phyloP scores from a whole-genome alignment of 1,140 invertebrate species.

The Zaprionus kolodkinae region DNA sequence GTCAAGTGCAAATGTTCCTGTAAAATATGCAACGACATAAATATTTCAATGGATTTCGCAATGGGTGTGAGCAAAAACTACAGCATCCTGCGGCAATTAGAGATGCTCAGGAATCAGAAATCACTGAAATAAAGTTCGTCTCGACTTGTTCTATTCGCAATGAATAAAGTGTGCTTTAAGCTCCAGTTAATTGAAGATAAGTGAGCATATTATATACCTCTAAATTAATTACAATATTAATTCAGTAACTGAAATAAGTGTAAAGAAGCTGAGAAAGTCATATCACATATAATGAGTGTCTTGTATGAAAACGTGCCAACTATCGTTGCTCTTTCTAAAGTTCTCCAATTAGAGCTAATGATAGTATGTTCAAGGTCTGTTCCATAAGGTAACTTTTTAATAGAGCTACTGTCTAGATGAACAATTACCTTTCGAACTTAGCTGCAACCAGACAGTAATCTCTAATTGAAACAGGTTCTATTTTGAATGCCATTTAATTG shows the following conservation, averaged over 20 bases:
- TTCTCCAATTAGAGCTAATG: neutral
- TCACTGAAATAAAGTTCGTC: slow-evolving; percentile 30
- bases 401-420: neutral
- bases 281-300: neutral
- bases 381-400: neutral
- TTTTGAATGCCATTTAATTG: neutral
- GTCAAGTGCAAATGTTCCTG: slow-evolving; percentile 77
- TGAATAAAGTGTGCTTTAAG: neutral
- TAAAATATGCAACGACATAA: slow-evolving; percentile 81
- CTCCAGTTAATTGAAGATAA: neutral
- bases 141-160: neutral
- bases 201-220: neutral
- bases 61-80: slow-evolving; percentile 53
- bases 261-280: no score
- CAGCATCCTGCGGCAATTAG: slow-evolving; percentile 25
- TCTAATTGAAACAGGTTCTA: slow-evolving; percentile 7
- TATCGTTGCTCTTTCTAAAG: neutral
- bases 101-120: slow-evolving; percentile 61
- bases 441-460: neutral
- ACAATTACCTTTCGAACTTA: neutral
- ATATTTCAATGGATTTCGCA: slow-evolving; percentile 65
- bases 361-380: neutral
- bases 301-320: neutral
- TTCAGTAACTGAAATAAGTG: no score
- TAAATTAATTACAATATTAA: no score